Conservation (phyloP, 2,113 vertebrate genomes). For the Ochotona princeps region DNA sequence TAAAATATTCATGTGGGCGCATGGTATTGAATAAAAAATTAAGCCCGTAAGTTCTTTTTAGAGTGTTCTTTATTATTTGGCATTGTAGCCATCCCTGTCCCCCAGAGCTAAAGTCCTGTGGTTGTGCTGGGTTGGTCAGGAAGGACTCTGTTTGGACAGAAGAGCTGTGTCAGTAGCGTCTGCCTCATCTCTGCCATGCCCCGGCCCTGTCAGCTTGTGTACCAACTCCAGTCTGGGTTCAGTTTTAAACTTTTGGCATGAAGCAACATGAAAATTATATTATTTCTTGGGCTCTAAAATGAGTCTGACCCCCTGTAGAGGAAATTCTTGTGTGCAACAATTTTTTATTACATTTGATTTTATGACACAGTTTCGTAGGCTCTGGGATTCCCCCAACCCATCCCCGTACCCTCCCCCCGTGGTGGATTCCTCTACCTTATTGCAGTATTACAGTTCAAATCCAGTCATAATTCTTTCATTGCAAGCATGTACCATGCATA, state of each 20-base stretch:
- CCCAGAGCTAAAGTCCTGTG: not conserved
- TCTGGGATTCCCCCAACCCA: no score
- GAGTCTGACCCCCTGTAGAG: not conserved
- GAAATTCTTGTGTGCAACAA: not conserved
- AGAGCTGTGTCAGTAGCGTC: not conserved
- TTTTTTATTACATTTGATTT: not conserved
- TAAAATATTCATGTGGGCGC: constrained; percentile 5
- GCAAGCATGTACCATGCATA: no score
- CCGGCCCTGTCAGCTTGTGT: not conserved
- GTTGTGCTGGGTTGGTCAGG: not conserved
- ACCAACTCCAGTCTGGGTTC: not conserved
- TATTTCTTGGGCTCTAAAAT: not conserved
- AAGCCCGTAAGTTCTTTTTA: not conserved
- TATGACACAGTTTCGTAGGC: not conserved
- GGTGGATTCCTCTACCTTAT: no score
- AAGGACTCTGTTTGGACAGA: not conserved
- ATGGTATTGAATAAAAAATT: constrained; percentile 10
- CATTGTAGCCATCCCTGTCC: no score
- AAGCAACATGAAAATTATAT: not conserved
- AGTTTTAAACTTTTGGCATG: not conserved
- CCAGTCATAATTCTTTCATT: no score
- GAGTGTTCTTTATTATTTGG: not conserved
- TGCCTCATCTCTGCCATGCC: not conserved
- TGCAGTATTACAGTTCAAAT: no score
- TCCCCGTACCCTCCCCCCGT: no score